Evolutionary conservation across 2,113 vertebrate species (phyloP).

Genomic region (Tachysurus vachellii): DNA sequence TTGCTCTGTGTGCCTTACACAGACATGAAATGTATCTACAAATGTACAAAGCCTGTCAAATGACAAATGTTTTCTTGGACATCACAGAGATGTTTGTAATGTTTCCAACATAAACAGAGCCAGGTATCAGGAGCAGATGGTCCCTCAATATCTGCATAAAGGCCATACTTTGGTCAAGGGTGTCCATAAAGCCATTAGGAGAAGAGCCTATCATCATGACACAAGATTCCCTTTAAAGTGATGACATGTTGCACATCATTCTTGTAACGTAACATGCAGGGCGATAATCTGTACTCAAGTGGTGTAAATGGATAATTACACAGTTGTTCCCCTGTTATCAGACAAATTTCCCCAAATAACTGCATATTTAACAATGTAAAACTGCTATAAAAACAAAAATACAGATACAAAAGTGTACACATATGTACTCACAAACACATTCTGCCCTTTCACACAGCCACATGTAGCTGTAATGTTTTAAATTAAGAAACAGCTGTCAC

Average conservation of each 20-base stretch:
- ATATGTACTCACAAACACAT: slow-evolving; percentile 26
- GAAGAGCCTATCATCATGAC: background rate
- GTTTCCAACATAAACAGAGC: background rate
- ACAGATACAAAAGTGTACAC: slow-evolving; percentile 35
- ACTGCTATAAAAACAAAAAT: slow-evolving; percentile 50
- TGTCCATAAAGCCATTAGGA: slow-evolving; percentile 33
- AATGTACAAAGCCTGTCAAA: slow-evolving; percentile 38
- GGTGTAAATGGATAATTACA: slow-evolving; percentile 19
- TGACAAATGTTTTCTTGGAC: slow-evolving; percentile 24
- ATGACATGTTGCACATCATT: slow-evolving; percentile 16
- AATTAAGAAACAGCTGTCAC: slow-evolving; percentile 19
- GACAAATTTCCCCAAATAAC: slow-evolving; percentile 27
- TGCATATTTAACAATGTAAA: slow-evolving; percentile 46
- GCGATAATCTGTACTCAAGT: background rate
- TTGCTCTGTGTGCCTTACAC: slow-evolving; percentile 25
- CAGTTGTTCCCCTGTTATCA: slow-evolving; percentile 29
- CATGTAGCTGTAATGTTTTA: slow-evolving; percentile 14
- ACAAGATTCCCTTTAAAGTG: background rate
- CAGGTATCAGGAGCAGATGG: slow-evolving; percentile 2
- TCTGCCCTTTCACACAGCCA: slow-evolving; percentile 33
- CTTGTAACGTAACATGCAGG: slow-evolving; percentile 24
- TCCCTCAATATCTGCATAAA: slow-evolving; percentile 32
- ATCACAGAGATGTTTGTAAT: slow-evolving; percentile 6
- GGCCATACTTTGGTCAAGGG: slow-evolving; percentile 27
- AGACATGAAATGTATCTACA: slow-evolving; percentile 44